Base-by-base conservation (phyloP, 2,888 invertebrate species). In the Cecidostiba fungosa region DNA sequence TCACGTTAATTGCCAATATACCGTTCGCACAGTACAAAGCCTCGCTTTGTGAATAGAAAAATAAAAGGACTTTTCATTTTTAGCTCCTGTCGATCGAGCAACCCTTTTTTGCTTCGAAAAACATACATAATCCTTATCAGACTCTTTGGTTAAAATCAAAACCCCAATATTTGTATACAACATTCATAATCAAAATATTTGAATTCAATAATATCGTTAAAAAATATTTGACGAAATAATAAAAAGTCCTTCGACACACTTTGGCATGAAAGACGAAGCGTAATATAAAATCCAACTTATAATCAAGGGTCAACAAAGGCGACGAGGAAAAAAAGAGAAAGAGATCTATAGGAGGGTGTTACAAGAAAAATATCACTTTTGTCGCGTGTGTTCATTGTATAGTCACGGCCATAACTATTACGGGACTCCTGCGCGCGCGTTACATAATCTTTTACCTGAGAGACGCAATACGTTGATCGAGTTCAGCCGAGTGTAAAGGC, bases 391-490 rank as follows among this genome's bases (percentile, higher is more conserved):
- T n/a, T n/a, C 66, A 29, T 66, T 66, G 29, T 66, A n/a, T n/a
- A 26, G 66, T 66, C 66, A 14, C 23, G 10, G 62, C 19, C 39
- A 19, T 62, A 77, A 62, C 77, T 16, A 62, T 77, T 62, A 39
- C 23, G 1, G 5, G n/a, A 23, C 54, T 59, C 66, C 3, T 10
- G 12, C 12, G 26, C 23, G 32, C 36, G 39, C 5, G 32, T 78
- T 78, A 69, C 32, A 29, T 29, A 78, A 78, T 47, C 78, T 43
- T 78, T 69, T 36, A 69, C 78, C 32, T 69, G 50, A 32, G 19
- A 32, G 69, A 50, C 23, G n/a, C n/a, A n/a, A n/a, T n/a, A n/a
- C n/a, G n/a, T 69, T 78, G 32, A 78, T 69, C 47, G 78, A 62
- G 50, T 50, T 69, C 78, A 19, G 50, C 32, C n/a, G n/a, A 47